Conservation (phyloP, 2,113 vertebrate genomes). For the Eurystomus gularis region DNA sequence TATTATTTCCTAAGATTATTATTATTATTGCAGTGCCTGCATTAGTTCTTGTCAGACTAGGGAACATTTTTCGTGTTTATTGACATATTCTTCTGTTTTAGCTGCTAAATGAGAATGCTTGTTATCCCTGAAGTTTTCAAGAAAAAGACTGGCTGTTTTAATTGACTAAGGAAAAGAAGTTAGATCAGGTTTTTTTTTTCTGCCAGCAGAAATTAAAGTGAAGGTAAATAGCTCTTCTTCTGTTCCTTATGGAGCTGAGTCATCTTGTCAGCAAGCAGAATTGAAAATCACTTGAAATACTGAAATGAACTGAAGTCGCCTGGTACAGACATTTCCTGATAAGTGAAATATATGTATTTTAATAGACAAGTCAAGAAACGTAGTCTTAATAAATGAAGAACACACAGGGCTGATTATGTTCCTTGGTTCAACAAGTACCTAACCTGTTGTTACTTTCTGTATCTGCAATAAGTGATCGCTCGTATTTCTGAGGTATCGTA, state of each 20-base stretch:
- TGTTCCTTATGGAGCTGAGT: neutral
- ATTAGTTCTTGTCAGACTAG: neutral
- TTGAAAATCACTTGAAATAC: neutral
- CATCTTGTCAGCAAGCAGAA: neutral
- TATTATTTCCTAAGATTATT: too few species aligned
- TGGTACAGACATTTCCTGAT: neutral
- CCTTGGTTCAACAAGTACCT: slow-evolving; percentile 10
- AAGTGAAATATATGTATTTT: neutral
- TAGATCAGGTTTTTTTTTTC: neutral
- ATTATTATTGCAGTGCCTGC: neutral
- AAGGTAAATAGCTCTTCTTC: neutral
- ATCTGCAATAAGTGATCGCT: neutral
- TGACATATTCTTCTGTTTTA: neutral
- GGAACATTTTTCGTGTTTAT: neutral
- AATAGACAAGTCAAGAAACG: too few species aligned
- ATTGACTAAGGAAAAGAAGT: neutral
- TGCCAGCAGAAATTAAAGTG: neutral
- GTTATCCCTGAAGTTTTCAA: neutral
- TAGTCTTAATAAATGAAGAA: too few species aligned
- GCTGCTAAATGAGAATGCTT: neutral
- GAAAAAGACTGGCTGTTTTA: neutral
- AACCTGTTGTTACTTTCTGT: neutral
- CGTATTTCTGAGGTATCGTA: neutral
- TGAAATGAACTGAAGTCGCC: neutral
- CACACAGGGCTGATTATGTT: neutral